Evolutionary conservation across 2,888 invertebrate genomes (phyloP).

Genomic region (Octonoba sinensis): DNA sequence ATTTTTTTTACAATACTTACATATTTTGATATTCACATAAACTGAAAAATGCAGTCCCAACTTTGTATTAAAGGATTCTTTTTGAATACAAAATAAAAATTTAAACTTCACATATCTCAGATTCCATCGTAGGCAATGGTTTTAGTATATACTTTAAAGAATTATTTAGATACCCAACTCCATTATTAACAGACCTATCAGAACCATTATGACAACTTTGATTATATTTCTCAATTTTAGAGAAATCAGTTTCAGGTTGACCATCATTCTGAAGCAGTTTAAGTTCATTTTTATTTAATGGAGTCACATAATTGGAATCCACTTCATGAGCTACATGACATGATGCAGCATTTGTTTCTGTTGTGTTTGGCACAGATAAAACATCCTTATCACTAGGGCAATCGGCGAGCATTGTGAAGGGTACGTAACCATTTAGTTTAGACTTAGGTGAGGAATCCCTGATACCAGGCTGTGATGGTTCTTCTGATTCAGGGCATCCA

Average conservation of each 20-base stretch:
- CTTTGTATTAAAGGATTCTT: background rate
- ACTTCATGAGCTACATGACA: constrained; percentile 19
- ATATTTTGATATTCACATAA: no score
- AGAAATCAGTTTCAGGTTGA: constrained; percentile 8
- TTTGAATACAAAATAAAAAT: background rate
- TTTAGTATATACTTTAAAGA: constrained; percentile 46
- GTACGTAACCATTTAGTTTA: constrained; percentile 39
- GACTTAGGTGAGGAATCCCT: constrained; percentile 26
- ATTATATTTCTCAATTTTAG: background rate
- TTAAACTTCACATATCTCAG: constrained; percentile 57
- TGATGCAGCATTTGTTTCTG: constrained; percentile 36
- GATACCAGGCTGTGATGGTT: constrained; percentile 2
- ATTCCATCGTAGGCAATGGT: constrained; percentile 54
- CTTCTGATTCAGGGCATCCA: constrained; percentile 7
- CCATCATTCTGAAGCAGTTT: constrained; percentile 28
- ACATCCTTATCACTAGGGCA: constrained; percentile 10
- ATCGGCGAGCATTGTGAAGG: constrained; percentile 36
- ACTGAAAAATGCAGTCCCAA: background rate
- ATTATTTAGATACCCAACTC: constrained; percentile 14
- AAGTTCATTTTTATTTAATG: constrained; percentile 32
- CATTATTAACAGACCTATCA: background rate
- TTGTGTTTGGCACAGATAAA: constrained; percentile 30
- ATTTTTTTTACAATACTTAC: no score
- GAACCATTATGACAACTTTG: background rate
- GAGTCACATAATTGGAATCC: constrained; percentile 40